These are phyloP conservation scores for Gasterosteus nipponicus DNA, from an alignment of 2,113 vertebrate genomes.

Conservation along the genomic window DNA sequence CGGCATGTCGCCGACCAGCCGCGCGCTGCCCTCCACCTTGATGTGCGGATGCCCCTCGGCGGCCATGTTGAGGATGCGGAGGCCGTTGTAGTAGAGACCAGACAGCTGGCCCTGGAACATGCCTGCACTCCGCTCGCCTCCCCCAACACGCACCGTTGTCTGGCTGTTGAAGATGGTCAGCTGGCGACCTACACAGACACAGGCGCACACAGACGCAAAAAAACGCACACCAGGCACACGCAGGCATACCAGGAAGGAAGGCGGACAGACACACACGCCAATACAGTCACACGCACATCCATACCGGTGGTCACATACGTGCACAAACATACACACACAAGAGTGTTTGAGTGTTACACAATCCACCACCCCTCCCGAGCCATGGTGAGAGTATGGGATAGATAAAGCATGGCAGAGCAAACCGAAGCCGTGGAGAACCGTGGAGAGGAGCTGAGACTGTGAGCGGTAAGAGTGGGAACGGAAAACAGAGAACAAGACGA, in stretches of 20 bases:
- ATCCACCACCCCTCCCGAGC: slow-evolving; percentile 65
- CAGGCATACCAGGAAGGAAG: slow-evolving; percentile 32
- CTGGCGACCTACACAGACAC: slow-evolving; percentile 91
- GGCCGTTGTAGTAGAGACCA: slow-evolving; percentile 99
- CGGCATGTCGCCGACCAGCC: slow-evolving; percentile 98
- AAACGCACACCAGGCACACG: slow-evolving; percentile 30
- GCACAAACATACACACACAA: slow-evolving; percentile 64
- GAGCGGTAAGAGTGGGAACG: slow-evolving; percentile 41
- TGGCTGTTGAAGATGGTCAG: slow-evolving; percentile 99
- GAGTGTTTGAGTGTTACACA: slow-evolving; percentile 73
- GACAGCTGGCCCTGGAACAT: slow-evolving; percentile 99
- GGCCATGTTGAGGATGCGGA: slow-evolving; percentile 99
- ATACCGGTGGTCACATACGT: slow-evolving; percentile 65
- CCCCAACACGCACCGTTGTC: slow-evolving; percentile 97
- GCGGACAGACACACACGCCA: slow-evolving; percentile 47
- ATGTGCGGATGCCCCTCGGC: slow-evolving; percentile 97
- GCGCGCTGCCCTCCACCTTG: slow-evolving; percentile 94
- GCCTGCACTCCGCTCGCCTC: slow-evolving; percentile 87
- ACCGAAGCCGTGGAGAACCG: slow-evolving; percentile 69
- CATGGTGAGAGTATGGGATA: slow-evolving; percentile 74
- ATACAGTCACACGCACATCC: slow-evolving; percentile 72
- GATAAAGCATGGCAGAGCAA: slow-evolving; percentile 73
- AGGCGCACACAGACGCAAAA: slow-evolving; percentile 55
- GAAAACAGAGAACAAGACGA: slow-evolving; percentile 12
- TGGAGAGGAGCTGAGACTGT: slow-evolving; percentile 53